A percentile compares a stretch with the other conserved stretches of the same genome.
These are phyloP conservation scores for Ceuthmochares aereus DNA, from an alignment of 2,113 vertebrate species.

Conservation along the genomic window DNA sequence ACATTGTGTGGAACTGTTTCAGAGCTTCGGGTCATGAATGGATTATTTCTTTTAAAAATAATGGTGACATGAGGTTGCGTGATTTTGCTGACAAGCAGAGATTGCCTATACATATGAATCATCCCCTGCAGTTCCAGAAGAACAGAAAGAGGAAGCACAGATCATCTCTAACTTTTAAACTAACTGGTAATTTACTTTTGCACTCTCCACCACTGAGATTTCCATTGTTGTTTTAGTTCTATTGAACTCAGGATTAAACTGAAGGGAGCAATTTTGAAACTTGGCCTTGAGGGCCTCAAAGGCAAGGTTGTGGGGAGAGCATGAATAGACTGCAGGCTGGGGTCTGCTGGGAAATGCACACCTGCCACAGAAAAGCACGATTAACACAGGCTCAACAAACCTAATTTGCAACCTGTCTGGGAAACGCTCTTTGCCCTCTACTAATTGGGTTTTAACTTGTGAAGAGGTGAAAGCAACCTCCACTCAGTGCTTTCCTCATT, in stretches of 20 bases:
- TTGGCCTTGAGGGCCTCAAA: background rate
- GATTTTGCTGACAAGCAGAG: background rate
- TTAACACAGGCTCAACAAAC: background rate
- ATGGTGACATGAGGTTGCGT: background rate
- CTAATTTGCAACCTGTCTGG: background rate
- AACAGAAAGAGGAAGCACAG: constrained; percentile 23
- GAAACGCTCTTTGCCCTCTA: rapidly evolving
- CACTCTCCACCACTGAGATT: background rate
- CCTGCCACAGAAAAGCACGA: background rate
- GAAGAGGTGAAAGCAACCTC: background rate
- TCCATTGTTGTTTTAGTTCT: background rate
- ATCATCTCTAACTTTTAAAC: background rate
- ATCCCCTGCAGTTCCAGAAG: background rate
- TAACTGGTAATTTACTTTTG: background rate
- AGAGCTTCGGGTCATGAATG: constrained; percentile 29
- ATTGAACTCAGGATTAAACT: constrained; percentile 6
- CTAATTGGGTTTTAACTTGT: background rate
- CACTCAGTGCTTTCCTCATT: background rate
- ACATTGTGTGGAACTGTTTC: constrained; percentile 16
- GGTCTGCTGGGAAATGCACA: background rate
- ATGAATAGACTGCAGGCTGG: background rate
- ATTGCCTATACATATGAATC: constrained; percentile 32
- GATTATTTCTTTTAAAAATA: constrained; percentile 57
- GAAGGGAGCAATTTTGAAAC: constrained; percentile 25
- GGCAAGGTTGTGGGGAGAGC: background rate